phyloP scores from a whole-genome alignment of 2,113 vertebrate species.

The Sapajus apella region DNA sequence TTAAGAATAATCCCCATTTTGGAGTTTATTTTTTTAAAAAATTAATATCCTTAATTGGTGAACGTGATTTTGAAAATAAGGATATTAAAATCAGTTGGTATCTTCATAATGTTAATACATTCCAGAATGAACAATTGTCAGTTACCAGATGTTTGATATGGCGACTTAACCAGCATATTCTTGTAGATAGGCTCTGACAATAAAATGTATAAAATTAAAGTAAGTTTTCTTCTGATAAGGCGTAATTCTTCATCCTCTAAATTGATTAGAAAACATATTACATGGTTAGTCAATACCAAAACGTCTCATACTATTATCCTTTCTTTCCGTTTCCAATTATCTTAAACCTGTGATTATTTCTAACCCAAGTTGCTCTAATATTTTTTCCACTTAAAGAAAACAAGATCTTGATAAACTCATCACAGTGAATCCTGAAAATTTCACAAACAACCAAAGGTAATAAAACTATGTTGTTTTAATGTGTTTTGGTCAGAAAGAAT shows the following conservation, averaged over 20 bases:
- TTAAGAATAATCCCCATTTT: constrained; percentile 17
- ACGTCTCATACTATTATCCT: not conserved
- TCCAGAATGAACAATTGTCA: not conserved
- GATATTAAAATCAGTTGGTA: not conserved
- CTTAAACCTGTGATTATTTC: not conserved
- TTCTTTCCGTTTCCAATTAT: not conserved
- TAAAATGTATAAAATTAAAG: not conserved
- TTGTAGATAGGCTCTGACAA: not conserved
- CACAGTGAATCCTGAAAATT: constrained; percentile 61
- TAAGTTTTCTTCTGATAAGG: not conserved
- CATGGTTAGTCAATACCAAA: not conserved
- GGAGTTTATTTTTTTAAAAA: not conserved
- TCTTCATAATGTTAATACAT: not conserved
- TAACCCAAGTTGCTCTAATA: constrained; percentile 26
- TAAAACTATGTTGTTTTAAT: not conserved
- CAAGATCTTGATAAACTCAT: constrained; percentile 70
- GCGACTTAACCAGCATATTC: not conserved
- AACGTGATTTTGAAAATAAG: not conserved
- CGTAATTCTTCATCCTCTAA: not conserved
- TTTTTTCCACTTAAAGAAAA: constrained; percentile 62
- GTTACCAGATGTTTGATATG: not conserved
- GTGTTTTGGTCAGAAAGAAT: constrained; percentile 9
- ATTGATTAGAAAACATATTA: not conserved
- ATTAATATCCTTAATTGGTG: not conserved
- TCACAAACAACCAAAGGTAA: constrained; percentile 67